These are phyloP conservation scores for Corynorhinus townsendii DNA, from an alignment of 2,113 vertebrate species.

Conservation along the genomic window DNA sequence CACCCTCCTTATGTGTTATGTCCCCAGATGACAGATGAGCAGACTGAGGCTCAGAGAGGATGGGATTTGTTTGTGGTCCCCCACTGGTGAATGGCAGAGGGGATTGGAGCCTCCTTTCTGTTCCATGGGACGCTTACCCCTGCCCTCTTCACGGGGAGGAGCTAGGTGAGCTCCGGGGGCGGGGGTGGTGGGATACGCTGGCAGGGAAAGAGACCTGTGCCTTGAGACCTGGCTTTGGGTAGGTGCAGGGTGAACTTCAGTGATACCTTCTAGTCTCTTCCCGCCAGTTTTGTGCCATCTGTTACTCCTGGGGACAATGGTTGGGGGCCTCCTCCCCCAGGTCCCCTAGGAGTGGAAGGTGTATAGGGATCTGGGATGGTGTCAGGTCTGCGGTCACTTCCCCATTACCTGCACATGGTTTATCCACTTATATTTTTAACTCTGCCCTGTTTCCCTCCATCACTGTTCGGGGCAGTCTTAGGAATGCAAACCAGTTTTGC, in stretches of 20 bases:
- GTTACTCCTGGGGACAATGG: neutral
- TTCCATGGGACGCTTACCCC: neutral
- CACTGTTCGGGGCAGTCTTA: no score
- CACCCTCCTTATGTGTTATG: accelerated
- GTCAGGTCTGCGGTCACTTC: neutral
- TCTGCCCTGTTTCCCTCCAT: neutral
- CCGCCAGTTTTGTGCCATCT: neutral
- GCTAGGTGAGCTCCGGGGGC: neutral
- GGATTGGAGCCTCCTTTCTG: neutral
- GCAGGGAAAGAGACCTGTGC: neutral
- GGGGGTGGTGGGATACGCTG: neutral
- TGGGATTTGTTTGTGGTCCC: neutral
- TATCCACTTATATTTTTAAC: neutral
- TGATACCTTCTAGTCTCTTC: neutral
- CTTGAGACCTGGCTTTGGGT: neutral
- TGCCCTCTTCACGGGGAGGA: no score
- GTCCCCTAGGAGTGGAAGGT: neutral
- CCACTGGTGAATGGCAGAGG: neutral
- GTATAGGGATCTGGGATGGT: neutral
- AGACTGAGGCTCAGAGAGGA: neutral
- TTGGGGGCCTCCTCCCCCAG: neutral
- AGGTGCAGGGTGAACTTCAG: neutral
- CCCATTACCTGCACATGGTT: neutral
- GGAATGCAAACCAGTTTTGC: neutral
- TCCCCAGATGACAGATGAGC: neutral